Base-by-base conservation (phyloP, 2,113 vertebrate species). In the Sturnus vulgaris region DNA sequence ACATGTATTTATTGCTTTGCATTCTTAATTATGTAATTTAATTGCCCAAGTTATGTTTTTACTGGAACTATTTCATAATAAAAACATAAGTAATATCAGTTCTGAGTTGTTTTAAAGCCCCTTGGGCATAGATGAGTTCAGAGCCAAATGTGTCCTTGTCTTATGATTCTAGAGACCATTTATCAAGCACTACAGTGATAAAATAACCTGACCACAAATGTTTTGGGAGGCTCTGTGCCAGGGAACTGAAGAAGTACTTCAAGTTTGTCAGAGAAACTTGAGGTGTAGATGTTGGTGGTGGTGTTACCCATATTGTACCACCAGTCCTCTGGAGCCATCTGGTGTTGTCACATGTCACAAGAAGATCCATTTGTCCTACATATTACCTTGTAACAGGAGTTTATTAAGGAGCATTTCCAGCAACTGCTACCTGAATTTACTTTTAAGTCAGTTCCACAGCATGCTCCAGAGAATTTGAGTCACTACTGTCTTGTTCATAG, bases 1-100 rank as follows among this genome's bases (percentile, higher is more conserved):
- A 47, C 52, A 76, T 73, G 22, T 90, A 84, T 94, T 92, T 95
- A 92, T 88, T 90, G 61, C 70, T 86, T 77, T 86, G 50, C n/a
- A 70, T 75, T 95, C 59, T 80, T 87, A 72, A 73, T 94, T 87
- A 69, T 53, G 44, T 69, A 44, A 46, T 86, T 95, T 93, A 92
- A 79, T 92, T 92, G 69, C 63, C 44, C 23, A 4, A 93, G n/a
- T 94, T 95, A 82, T 78, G 56, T 78, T 69, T 89, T 83, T 73
- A 83, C 77, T 82, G 65, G 73, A 92, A 92, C 28, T 95, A n/a
- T 79, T 69, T 81, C 53, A 66, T 75, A 87, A 75, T 88, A 86
- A 94, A 91, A 94, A 61, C 50, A 16, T 55, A 59, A 80, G 12
- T 75, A 3, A 15, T 87, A 77, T 31, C 40, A 84, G 47, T 91